Base-by-base conservation (phyloP, 2,888 invertebrate species). In the Celastrina argiolus region DNA sequence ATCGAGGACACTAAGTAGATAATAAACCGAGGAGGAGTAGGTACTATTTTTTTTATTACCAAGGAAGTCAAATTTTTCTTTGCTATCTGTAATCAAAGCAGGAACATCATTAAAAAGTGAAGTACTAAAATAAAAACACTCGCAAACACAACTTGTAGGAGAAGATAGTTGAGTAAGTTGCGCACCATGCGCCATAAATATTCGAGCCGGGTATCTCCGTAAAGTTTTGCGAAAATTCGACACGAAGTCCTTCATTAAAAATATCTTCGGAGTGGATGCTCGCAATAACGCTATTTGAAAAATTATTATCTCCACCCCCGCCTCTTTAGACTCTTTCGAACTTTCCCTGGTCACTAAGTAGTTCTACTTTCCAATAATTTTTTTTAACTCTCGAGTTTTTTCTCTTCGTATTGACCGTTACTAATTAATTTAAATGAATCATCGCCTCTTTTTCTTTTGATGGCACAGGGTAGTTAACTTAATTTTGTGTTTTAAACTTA, bases 201-300 rank as follows among this genome's bases (percentile, higher is more conserved):
- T 66, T 59, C 64, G 65, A 67, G 64, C 65, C 65, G 8, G 61
- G 67, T n/a, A n/a, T n/a, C n/a, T 66, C 22, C 59, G 31, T 28
- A 65, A 70, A 70, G 65, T 74, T 70, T 69, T 64, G 68, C 59
- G 76, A 78, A 78, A 77, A 74, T 72, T 72, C 71, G 69, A 75
- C 73, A 71, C 68, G 70, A 68, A 71, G 66, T 75, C 75, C 74
- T 81, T 80, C 78, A 81, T 81, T 80, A 78, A 78, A 79, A 78
- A 76, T 78, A 78, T 76, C 78, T 76, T 73, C 69, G 65, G 65
- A 76, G 73, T 75, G 71, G 71, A 69, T 77, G 76, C 74, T 78
- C 75, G 71, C 76, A 79, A 79, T 79, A 81, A 78, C 74, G 77
- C 74, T 74, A 76, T 80, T 78, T 76, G 74, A 78, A 78, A 79